These are phyloP conservation scores for Popillia japonica DNA, from an alignment of 1,140 invertebrate species.

Conservation along the genomic window DNA sequence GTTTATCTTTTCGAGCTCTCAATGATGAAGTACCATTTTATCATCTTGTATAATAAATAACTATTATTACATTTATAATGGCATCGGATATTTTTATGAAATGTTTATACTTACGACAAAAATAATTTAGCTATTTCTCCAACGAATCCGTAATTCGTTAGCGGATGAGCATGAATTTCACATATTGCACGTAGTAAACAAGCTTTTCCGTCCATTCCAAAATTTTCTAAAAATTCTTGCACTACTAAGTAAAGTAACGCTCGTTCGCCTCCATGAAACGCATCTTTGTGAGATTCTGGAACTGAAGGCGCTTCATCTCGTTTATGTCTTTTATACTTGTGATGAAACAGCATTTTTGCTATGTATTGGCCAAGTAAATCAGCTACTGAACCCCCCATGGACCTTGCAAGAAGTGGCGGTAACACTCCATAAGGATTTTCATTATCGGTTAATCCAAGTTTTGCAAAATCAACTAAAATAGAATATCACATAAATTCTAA, in stretches of 20 bases:
- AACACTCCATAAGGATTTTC: slow-evolving; percentile 84
- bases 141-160: slow-evolving; percentile 78
- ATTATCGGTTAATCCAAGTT: slow-evolving; percentile 82
- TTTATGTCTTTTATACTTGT: slow-evolving; percentile 68
- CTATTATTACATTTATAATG: no score
- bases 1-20: no score
- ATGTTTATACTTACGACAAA: slow-evolving; percentile 72
- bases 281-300: slow-evolving; percentile 56
- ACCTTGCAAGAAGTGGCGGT: slow-evolving; percentile 73
- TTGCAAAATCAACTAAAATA: slow-evolving; percentile 80
- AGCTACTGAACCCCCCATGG: slow-evolving; percentile 75
- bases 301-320: slow-evolving; percentile 54
- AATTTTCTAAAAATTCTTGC: slow-evolving; percentile 78
- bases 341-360: slow-evolving; percentile 71
- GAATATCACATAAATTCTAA: background rate
- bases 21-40: no score
- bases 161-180: slow-evolving; percentile 81
- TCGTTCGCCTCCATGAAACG: slow-evolving; percentile 80
- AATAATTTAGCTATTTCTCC: slow-evolving; percentile 83
- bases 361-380: slow-evolving; percentile 72
- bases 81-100: background rate
- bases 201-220: slow-evolving; percentile 81
- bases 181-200: slow-evolving; percentile 85
- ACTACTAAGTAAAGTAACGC: slow-evolving; percentile 77
- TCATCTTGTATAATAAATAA: no score